Evolutionary conservation across 37 sponge, comb jelly and placozoan species (phyloP), one percentile per base, ranked within the genome.

Genomic region (Tethya wilhelma): DNA sequence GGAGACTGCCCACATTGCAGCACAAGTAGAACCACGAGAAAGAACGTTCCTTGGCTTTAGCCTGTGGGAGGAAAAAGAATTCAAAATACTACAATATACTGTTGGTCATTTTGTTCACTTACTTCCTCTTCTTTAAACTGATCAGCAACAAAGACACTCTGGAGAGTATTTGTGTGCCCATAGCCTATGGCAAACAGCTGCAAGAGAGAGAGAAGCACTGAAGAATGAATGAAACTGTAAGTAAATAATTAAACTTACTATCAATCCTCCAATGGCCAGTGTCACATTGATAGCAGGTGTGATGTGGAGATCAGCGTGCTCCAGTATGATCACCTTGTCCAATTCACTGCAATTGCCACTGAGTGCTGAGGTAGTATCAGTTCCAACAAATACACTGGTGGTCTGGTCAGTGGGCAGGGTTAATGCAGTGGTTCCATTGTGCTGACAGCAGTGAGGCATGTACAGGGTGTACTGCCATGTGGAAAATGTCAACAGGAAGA

Each of bases 111-210:
- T 60, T 25, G 28, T 7, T 7, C 22, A 12, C 72, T 69, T 25
- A 90, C 91, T 63, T 86, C 74, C 44, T 81, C 83, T 36, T 81
- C 84, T 46, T 74, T 9, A 53, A 91, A 91, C 67, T 91, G 92
- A 46, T 91, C 79, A 36, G 78, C 92, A 38, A 91, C 87, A 77
- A 91, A 82, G 9, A 91, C 92, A 91, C 92, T 91, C 69, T 86
- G 87, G 8, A 91, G 79, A 23, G 83, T 62, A 33, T 84, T 81
- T 14, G 69, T 76, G 23, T 80, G 85, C 0, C 92, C 92, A 56
- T 82, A 86, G 37, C 87, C 81, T 12, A 91, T 36, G 63, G 92
- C 78, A 53, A 74, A 86, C 41, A 86, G 28, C 92, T 91, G 59
- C 31, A 42, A 23, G 14, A n/a, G 26, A 58, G 26, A 44, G 44